These are phyloP conservation scores for Cryptophagus acutangulus DNA, from an alignment of 2,888 invertebrate species.

Conservation along the genomic window DNA sequence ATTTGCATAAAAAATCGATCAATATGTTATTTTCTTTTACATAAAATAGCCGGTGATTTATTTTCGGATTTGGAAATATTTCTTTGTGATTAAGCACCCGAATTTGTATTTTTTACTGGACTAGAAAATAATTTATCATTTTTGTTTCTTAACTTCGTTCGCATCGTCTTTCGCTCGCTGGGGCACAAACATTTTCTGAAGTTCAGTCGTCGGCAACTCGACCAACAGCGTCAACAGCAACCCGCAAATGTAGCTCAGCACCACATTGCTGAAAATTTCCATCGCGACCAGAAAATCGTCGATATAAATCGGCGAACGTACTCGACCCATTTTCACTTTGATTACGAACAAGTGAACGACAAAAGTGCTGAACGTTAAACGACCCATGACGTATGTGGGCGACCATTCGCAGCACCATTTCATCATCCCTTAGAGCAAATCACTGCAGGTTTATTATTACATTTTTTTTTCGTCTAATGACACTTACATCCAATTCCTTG, in stretches of 20 bases:
- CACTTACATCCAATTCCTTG: constrained; percentile 15
- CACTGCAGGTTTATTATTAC: background rate
- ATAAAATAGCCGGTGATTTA: too few species aligned
- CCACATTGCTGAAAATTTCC: too few species aligned
- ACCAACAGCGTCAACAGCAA: constrained; percentile 34
- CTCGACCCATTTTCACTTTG: constrained; percentile 13
- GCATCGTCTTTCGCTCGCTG: too few species aligned
- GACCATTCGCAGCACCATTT: constrained; percentile 17
- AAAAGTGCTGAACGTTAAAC: constrained; percentile 28
- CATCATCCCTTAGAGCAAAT: constrained; percentile 14
- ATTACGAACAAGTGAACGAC: constrained; percentile 24
- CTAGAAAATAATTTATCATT: too few species aligned
- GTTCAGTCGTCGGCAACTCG: constrained; percentile 38
- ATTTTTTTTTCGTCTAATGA: background rate
- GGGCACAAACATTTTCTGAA: constrained; percentile 30
- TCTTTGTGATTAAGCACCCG: too few species aligned
- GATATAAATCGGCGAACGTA: constrained; percentile 16
- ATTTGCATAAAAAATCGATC: too few species aligned
- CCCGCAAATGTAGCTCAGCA: too few species aligned
- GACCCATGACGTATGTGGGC: constrained; percentile 26
- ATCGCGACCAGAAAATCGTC: constrained; percentile 20
- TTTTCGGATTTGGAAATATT: too few species aligned
- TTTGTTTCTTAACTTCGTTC: too few species aligned
- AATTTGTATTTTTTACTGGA: too few species aligned
- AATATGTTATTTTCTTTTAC: too few species aligned